A percentile compares a stretch with the other conserved stretches of the same genome.
Conservation (phyloP, 2,888 invertebrate genomes). For the Zhuqinia jingwanae region DNA sequence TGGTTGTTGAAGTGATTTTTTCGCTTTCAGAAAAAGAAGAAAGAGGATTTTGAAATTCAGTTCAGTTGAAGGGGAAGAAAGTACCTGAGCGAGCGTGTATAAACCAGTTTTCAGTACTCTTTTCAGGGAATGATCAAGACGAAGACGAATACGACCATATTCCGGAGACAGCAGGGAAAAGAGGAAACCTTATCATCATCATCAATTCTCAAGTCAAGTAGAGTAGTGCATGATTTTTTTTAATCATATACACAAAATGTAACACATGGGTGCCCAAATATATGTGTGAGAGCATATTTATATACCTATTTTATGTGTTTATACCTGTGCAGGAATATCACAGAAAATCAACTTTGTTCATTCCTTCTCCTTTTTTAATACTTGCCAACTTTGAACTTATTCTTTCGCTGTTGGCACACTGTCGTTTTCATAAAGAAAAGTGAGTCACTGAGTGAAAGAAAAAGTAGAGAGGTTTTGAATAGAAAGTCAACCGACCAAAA, state of each 20-base stretch:
- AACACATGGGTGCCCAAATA: neutral
- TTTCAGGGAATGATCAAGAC: neutral
- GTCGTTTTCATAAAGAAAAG: conserved; percentile 15
- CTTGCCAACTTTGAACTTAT: conserved; percentile 19
- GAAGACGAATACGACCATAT: neutral
- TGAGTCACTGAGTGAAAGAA: neutral
- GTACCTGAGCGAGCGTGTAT: neutral
- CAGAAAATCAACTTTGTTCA: conserved; percentile 15
- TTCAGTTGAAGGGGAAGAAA: neutral
- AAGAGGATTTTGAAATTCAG: conserved; percentile 30
- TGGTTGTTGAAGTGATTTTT: conserved; percentile 9
- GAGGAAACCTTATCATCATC: conserved; percentile 11
- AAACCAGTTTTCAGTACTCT: conserved; percentile 4
- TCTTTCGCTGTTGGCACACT: conserved; percentile 19
- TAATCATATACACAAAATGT: neutral
- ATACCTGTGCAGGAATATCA: no score
- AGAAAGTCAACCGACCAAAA: conserved; percentile 19
- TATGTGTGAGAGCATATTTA: neutral
- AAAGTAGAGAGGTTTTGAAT: neutral
- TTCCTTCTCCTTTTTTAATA: neutral
- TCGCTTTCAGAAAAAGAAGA: conserved; percentile 24
- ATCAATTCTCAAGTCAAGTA: neutral
- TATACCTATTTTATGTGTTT: neutral
- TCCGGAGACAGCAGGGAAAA: neutral
- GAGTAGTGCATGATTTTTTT: neutral